These are phyloP conservation scores for Ectemnius cavifrons DNA, from an alignment of 2,888 invertebrate genomes.

Conservation along the genomic window DNA sequence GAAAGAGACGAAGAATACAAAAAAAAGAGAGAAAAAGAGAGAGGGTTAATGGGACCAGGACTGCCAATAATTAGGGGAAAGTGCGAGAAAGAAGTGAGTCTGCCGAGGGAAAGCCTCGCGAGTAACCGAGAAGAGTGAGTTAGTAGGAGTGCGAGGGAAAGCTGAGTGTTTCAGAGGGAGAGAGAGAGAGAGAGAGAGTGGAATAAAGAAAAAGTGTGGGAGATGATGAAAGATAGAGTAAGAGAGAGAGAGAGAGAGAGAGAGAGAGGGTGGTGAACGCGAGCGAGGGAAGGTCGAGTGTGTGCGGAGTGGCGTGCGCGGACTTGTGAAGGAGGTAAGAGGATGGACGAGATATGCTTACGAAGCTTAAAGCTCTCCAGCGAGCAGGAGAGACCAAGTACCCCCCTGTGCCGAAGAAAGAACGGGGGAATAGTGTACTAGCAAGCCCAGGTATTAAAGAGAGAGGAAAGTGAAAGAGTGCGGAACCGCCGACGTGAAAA, in stretches of 20 bases:
- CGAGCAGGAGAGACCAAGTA: constrained; percentile 28
- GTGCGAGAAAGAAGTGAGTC: too few species aligned
- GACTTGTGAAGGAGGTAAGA: constrained; percentile 48
- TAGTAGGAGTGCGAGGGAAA: constrained; percentile 8
- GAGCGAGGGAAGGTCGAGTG: constrained; percentile 30
- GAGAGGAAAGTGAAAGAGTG: constrained; percentile 8
- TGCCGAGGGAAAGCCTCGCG: background rate
- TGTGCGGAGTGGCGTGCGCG: constrained; percentile 48
- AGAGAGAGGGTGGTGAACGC: too few species aligned
- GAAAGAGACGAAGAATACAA: too few species aligned
- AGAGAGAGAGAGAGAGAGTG: too few species aligned
- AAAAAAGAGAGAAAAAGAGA: too few species aligned
- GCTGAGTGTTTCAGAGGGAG: background rate
- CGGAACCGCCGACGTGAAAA: constrained; percentile 14
- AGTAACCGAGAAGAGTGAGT: constrained; percentile 34
- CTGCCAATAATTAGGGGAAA: too few species aligned
- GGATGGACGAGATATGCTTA: constrained; percentile 67
- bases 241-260: too few species aligned
- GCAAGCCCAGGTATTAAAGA: constrained; percentile 7
- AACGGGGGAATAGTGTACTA: background rate
- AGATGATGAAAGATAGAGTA: too few species aligned
- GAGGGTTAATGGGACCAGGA: too few species aligned
- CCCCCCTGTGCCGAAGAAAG: background rate
- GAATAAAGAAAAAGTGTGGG: too few species aligned
- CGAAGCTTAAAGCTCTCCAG: constrained; percentile 64